A percentile compares a stretch with the other conserved stretches of the same genome.
Evolutionary conservation across 2,797 vertebrate species (phyloP).

Genomic region (Thripadectes ignobilis): DNA sequence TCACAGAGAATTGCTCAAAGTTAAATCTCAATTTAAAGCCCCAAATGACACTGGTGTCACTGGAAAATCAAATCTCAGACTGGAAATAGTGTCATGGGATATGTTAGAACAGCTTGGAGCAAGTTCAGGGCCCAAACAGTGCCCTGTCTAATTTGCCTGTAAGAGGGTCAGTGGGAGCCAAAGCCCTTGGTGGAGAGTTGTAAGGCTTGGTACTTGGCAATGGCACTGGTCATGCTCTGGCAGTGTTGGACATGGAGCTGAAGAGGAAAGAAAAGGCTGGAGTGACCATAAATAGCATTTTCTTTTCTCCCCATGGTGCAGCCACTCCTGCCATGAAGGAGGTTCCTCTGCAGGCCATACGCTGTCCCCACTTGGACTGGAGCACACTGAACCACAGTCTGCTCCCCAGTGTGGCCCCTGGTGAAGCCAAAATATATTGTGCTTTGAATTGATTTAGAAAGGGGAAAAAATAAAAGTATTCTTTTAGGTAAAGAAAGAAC

Average conservation of each 20-base stretch:
- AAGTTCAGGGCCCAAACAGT: not conserved
- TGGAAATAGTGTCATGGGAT: not conserved
- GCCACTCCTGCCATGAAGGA: not conserved
- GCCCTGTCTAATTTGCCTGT: not conserved
- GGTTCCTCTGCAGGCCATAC: not conserved
- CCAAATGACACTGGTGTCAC: not conserved
- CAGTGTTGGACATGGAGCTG: not conserved
- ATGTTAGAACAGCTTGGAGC: not conserved
- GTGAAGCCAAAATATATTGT: not conserved
- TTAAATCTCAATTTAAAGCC: not conserved
- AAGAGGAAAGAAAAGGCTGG: not conserved
- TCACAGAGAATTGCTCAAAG: not conserved
- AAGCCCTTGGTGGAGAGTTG: not conserved
- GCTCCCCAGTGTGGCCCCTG: accelerated
- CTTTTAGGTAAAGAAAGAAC: not conserved
- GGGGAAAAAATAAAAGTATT: not conserved
- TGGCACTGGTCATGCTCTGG: not conserved
- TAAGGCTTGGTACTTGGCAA: not conserved
- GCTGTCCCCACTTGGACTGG: not conserved
- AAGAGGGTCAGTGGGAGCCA: not conserved
- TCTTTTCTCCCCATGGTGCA: not conserved
- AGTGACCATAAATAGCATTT: not conserved
- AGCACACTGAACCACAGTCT: not conserved
- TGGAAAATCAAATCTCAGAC: not conserved
- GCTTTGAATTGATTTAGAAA: not conserved